phyloP scores from a whole-genome alignment of 2,888 invertebrate species.

The Sesia bembeciformis region DNA sequence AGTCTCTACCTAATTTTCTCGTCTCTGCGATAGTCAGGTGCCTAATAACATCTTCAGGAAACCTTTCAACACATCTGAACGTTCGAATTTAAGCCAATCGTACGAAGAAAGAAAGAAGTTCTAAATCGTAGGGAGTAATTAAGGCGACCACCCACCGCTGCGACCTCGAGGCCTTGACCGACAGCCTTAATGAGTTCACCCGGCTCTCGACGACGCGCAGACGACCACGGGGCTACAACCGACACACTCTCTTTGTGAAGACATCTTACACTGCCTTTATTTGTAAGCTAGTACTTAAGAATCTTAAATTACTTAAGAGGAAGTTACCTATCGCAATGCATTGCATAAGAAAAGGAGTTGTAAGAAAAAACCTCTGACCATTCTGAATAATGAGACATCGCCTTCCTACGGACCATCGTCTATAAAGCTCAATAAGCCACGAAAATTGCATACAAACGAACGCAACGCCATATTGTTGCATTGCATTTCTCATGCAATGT shows the following conservation, averaged over 20 bases:
- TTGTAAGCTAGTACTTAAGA: too few relatives aligned
- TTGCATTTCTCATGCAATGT: constrained; percentile 72
- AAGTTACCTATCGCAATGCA: too few relatives aligned
- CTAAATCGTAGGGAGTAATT: constrained; percentile 64
- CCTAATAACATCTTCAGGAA: too few relatives aligned
- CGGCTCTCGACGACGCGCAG: constrained; percentile 27
- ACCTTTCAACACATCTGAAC: too few relatives aligned
- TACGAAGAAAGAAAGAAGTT: constrained; percentile 40
- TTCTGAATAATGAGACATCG: too few relatives aligned
- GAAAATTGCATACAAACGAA: constrained; percentile 36
- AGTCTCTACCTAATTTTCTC: background rate
- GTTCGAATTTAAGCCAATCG: background rate
- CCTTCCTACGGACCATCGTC: background rate
- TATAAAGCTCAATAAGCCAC: constrained; percentile 27
- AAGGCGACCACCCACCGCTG: constrained; percentile 68
- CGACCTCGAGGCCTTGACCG: constrained; percentile 73
- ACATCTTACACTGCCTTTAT: too few relatives aligned
- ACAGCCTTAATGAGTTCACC: constrained; percentile 68
- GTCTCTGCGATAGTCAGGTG: too few relatives aligned
- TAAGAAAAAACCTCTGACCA: too few relatives aligned
- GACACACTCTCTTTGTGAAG: too few relatives aligned
- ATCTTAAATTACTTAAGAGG: too few relatives aligned
- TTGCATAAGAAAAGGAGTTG: too few relatives aligned
- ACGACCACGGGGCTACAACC: background rate
- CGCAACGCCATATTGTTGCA: constrained; percentile 65